Evolutionary conservation across 2,888 invertebrate genomes (phyloP), one percentile per base, ranked within the genome.

Genomic region (Incurvaria masculella): DNA sequence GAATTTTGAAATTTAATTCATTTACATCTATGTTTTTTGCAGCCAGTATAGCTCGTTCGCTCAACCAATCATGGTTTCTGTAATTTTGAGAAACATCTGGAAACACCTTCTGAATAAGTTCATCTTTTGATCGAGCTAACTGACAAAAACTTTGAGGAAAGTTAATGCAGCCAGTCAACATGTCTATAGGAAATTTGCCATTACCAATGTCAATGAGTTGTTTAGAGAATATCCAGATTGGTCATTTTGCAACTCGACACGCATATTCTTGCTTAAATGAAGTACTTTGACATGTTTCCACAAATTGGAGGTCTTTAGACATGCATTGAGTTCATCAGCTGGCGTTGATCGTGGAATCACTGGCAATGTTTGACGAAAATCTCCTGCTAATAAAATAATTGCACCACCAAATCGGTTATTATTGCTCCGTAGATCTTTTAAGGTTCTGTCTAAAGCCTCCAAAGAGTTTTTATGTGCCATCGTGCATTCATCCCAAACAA

Each of bases 351-450:
- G 55, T 53, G 62, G 57, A 51, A 63, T 59, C 21, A 61, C 58
- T 51, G 61, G 59, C 39, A 62, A 50, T 51, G 61, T 61, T 57
- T 62, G 63, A 10, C 59, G 54, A 52, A 64, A 64, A 62, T 64
- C 62, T 27, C 60, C 61, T 52, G 61, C 45, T 26, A 62, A 53
- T 45, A 64, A 47, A 52, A 62, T 57, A 53, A 61, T 52, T 21
- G 55, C 55, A 23, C 60, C 60, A 50, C 61, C 62, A 55, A 64
- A 58, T 16, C 17, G 47, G 39, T 54, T 55, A 19, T 57, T 8
- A 44, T 53, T 55, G 44, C 21, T 50, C 17, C 53, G 51, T 45
- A 54, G 23, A 51, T 54, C 54, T 51, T 51, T 57, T 56, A 50
- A 45, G n/a, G 51, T 54, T 43, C 52, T 38, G 42, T 54, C 45